phyloP scores from a whole-genome alignment of 1,140 invertebrate genomes.

The Phocides pigmalion region DNA sequence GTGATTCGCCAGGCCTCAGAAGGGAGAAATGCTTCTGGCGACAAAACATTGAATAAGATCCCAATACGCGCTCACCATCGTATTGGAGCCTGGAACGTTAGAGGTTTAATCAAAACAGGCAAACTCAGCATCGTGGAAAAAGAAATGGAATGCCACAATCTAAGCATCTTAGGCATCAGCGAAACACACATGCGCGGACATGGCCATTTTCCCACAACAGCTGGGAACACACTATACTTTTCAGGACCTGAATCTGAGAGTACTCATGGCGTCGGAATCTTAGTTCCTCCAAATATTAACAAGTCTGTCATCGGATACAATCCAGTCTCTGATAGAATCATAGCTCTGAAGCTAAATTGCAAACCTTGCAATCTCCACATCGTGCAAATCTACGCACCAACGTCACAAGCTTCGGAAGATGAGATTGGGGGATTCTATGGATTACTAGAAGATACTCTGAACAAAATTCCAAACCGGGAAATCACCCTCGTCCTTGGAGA shows the following conservation, averaged over 20 bases:
- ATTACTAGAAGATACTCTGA: too few species aligned
- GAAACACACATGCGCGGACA: too few species aligned
- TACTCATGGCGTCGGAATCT: neutral
- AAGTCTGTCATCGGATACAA: neutral
- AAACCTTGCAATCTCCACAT: too few species aligned
- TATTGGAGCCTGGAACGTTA: constrained; percentile 33
- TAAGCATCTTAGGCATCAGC: constrained; percentile 18
- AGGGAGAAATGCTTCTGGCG: too few species aligned
- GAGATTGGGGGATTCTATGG: too few species aligned
- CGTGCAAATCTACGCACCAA: too few species aligned
- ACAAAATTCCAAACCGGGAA: too few species aligned
- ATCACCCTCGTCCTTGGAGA: too few species aligned
- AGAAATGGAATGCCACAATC: constrained; percentile 7
- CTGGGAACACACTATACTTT: constrained; percentile 16
- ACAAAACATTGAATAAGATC: too few species aligned
- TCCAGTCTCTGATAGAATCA: neutral
- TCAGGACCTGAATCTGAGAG: constrained; percentile 1
- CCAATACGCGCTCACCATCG: constrained; percentile 6
- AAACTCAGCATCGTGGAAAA: constrained; percentile 28
- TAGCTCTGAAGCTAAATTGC: too few species aligned
- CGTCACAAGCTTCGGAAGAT: too few species aligned
- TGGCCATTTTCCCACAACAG: constrained; percentile 14
- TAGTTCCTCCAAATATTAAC: neutral
- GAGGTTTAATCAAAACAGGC: constrained; percentile 19
- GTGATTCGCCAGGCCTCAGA: too few species aligned